A percentile compares a stretch with the other conserved stretches of the same genome.
Conservation (phyloP, 2,113 vertebrate species). For the Urocitellus parryii region DNA sequence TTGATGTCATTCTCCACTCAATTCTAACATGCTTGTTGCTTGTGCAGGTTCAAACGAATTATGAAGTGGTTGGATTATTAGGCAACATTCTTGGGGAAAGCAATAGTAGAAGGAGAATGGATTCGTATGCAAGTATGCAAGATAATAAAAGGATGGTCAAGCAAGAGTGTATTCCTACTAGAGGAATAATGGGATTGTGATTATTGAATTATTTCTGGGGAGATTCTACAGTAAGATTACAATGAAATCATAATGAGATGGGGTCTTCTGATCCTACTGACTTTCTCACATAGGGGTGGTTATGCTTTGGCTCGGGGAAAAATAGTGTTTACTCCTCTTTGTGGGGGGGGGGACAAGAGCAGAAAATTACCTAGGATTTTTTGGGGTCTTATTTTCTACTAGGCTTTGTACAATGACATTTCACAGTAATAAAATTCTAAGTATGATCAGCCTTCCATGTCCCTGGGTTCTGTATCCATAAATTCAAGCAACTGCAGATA, state of each 20-base stretch:
- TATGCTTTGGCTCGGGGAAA: neutral
- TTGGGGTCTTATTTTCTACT: neutral
- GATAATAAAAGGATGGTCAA: neutral
- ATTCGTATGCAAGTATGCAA: neutral
- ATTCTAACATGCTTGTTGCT: neutral
- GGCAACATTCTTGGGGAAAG: neutral
- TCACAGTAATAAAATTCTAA: slow-evolving; percentile 44
- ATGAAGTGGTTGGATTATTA: neutral
- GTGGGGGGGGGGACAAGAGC: neutral
- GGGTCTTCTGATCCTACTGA: accelerated
- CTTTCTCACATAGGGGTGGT: neutral
- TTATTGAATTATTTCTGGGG: neutral
- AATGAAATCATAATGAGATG: neutral
- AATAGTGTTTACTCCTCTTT: neutral
- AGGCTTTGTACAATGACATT: slow-evolving; percentile 30
- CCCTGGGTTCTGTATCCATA: neutral
- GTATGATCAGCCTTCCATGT: neutral
- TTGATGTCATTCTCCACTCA: slow-evolving; percentile 14
- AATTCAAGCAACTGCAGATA: neutral
- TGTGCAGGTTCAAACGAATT: slow-evolving; percentile 1
- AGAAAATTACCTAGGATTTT: neutral
- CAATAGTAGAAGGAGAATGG: neutral
- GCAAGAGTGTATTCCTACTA: neutral
- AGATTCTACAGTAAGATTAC: neutral
- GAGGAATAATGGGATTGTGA: neutral